Percentiles rank a stretch among this genome's conserved stretches.
phyloP scores from a whole-genome alignment of 2,888 invertebrate species.

The Conchocele bisecta region DNA sequence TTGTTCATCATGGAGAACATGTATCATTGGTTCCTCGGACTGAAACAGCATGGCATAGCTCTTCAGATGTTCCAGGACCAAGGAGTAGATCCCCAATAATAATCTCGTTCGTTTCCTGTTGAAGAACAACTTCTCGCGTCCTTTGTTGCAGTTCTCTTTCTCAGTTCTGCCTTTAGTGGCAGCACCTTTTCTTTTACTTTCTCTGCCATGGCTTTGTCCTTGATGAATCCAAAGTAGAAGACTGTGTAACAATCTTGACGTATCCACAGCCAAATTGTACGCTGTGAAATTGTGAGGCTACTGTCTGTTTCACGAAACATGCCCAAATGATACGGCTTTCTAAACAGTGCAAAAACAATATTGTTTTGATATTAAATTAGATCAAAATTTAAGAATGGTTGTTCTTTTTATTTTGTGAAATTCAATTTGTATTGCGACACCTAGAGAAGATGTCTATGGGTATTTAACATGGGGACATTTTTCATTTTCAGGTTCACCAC shows the following conservation, averaged over 20 bases:
- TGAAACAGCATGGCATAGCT: constrained; percentile 31
- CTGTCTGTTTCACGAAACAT: too few relatives aligned
- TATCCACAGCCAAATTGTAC: constrained; percentile 49
- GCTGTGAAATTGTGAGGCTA: too few relatives aligned
- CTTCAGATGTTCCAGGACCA: constrained; percentile 21
- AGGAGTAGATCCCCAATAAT: constrained; percentile 16
- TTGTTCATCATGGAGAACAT: constrained; percentile 44
- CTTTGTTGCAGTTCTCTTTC: constrained; percentile 36
- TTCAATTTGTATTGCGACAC: too few relatives aligned
- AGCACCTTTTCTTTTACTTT: neutral
- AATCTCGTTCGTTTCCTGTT: constrained; percentile 13
- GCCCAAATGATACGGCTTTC: too few relatives aligned
- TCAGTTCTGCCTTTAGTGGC: constrained; percentile 33
- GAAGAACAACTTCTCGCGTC: constrained; percentile 23
- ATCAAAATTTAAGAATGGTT: too few relatives aligned
- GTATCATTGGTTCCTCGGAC: constrained; percentile 27
- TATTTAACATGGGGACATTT: too few relatives aligned
- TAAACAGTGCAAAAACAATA: too few relatives aligned
- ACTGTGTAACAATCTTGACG: constrained; percentile 39
- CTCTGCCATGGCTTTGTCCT: constrained; percentile 4
- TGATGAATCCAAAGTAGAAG: constrained; percentile 41
- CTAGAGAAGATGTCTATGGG: too few relatives aligned
- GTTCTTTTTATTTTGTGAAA: too few relatives aligned
- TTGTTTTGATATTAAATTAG: too few relatives aligned
- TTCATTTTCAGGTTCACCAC: too few relatives aligned